These are phyloP conservation scores for Calliopsis andreniformis DNA, from an alignment of 1,140 invertebrate genomes.

Conservation along the genomic window DNA sequence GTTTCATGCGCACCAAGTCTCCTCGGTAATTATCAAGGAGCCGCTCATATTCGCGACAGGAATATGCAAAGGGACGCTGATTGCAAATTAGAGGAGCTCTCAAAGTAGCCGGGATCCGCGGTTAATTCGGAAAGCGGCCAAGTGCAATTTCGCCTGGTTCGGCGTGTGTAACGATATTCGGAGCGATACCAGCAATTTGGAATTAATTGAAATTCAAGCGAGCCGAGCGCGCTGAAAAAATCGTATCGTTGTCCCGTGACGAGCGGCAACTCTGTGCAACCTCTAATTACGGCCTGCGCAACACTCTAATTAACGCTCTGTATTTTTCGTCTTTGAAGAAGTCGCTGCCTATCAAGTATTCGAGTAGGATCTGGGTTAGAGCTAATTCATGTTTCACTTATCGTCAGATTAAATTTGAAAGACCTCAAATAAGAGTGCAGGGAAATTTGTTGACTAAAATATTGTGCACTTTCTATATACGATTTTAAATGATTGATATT, in stretches of 20 bases:
- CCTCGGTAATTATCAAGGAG: neutral
- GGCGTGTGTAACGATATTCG: neutral
- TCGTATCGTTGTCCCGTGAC: neutral
- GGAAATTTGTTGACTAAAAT: no score
- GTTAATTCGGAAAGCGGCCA: constrained; percentile 4
- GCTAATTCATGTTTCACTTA: no score
- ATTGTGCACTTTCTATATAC: no score
- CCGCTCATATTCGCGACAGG: neutral
- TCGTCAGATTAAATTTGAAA: no score
- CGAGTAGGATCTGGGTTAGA: no score
- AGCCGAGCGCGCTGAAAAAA: neutral
- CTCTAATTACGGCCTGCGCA: neutral
- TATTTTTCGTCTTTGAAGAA: no score
- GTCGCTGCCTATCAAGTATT: no score
- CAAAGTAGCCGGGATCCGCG: constrained; percentile 15
- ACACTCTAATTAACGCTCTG: neutral
- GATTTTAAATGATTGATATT: no score
- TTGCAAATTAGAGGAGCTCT: constrained; percentile 30
- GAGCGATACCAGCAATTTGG: constrained; percentile 3
- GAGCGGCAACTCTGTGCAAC: neutral
- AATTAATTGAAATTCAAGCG: constrained; percentile 26
- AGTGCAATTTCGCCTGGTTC: neutral
- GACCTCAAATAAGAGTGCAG: no score
- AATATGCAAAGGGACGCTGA: constrained; percentile 32
- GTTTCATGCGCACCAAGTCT: constrained; percentile 7